Percentiles rank a stretch among this genome's conserved stretches.
Evolutionary conservation across 2,888 invertebrate genomes (phyloP).

Genomic region (Campoplex capitator): DNA sequence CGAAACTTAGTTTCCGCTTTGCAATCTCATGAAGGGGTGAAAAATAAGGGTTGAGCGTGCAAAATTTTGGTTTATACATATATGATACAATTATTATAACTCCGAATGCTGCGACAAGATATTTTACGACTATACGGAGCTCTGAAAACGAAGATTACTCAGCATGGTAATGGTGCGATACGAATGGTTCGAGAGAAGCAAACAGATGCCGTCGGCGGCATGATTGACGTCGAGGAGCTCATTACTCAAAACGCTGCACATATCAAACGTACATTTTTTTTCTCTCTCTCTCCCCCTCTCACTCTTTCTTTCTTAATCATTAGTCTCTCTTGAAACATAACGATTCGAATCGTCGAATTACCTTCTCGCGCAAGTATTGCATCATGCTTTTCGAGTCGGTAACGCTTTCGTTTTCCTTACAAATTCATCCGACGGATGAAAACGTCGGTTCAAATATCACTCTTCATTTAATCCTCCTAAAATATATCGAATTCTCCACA

Average conservation of each 20-base stretch:
- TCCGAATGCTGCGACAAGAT: slow-evolving; percentile 14
- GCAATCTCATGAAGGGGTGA: no score
- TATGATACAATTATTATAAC: background rate
- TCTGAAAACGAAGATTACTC: slow-evolving; percentile 3
- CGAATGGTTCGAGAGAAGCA: slow-evolving; percentile 50
- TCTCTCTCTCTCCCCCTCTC: background rate
- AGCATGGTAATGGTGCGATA: slow-evolving; percentile 12
- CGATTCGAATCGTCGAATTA: slow-evolving; percentile 46
- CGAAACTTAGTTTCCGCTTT: no score
- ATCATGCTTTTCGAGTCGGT: slow-evolving; percentile 9
- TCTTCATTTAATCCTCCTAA: background rate
- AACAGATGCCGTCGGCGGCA: slow-evolving; percentile 54
- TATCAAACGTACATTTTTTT: slow-evolving; percentile 50
- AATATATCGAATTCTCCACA: slow-evolving; percentile 23
- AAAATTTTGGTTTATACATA: no score
- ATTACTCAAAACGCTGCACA: slow-evolving; percentile 62
- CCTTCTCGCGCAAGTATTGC: slow-evolving; percentile 11
- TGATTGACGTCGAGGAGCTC: slow-evolving; percentile 61
- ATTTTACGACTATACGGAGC: background rate
- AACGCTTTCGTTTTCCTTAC: slow-evolving; percentile 15
- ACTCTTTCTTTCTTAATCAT: slow-evolving; percentile 31
- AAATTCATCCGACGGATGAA: slow-evolving; percentile 39
- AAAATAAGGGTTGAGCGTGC: no score
- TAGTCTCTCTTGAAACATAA: slow-evolving; percentile 62
- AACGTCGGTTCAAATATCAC: slow-evolving; percentile 30